Percentiles rank a stretch among this genome's conserved stretches.
Conservation (phyloP, 53 echinoderm and acorn worm genomes). For the Apostichopus leukothele region DNA sequence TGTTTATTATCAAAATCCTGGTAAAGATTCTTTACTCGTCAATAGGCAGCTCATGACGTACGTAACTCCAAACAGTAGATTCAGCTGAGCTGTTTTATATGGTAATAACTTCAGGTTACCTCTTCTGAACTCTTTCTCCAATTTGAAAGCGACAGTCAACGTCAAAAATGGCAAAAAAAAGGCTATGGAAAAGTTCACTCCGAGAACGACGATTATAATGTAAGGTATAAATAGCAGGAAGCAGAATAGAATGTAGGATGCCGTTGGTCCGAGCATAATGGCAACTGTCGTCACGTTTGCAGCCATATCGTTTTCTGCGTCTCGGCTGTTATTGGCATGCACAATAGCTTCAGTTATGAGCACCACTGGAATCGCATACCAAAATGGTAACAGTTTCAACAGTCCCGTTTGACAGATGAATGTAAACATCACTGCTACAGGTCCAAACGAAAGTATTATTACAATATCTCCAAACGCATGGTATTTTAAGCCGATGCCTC, state of each 20-base stretch:
- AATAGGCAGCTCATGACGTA: constrained; percentile 69
- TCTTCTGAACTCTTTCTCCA: constrained; percentile 85
- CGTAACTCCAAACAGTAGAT: constrained; percentile 74
- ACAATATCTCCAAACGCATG: constrained; percentile 81
- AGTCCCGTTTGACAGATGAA: constrained; percentile 78
- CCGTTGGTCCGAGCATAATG: constrained; percentile 74
- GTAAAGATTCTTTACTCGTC: constrained; percentile 49
- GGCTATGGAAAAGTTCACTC: constrained; percentile 64
- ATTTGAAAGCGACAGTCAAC: constrained; percentile 76
- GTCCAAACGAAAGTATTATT: constrained; percentile 83
- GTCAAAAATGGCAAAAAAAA: constrained; percentile 79
- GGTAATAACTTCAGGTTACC: constrained; percentile 65
- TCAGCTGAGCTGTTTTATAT: constrained; percentile 76
- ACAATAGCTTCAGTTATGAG: constrained; percentile 92
- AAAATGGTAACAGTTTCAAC: constrained; percentile 68
- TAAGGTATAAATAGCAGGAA: constrained; percentile 85
- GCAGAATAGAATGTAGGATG: constrained; percentile 77
- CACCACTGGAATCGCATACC: constrained; percentile 89
- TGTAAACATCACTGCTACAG: constrained; percentile 90
- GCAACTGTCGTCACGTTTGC: constrained; percentile 77
- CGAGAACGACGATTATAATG: constrained; percentile 76
- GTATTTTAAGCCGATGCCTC: constrained; percentile 93
- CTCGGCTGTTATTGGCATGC: constrained; percentile 90
- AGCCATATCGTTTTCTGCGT: constrained; percentile 66
- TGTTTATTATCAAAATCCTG: constrained; percentile 37